These are phyloP conservation scores for Leptodactylus fallax DNA, from an alignment of 2,797 vertebrate species.

Conservation along the genomic window DNA sequence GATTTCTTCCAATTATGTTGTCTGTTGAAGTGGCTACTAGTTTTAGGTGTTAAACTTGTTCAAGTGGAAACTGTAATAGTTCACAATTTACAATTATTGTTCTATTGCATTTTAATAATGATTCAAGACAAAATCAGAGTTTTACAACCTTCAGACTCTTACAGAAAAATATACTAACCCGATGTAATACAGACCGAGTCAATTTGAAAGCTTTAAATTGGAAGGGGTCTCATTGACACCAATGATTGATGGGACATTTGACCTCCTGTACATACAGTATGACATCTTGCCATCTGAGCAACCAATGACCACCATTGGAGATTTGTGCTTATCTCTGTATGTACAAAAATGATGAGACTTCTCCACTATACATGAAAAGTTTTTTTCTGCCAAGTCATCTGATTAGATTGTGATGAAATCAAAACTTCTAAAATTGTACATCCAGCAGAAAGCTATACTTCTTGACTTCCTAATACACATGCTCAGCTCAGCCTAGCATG, in stretches of 20 bases:
- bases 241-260: neutral
- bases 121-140: neutral
- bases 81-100: neutral
- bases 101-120: neutral
- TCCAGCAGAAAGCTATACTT: no score
- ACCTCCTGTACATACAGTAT: neutral
- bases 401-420: no score
- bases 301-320: neutral
- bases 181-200: neutral
- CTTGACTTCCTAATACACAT: no score
- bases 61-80: neutral
- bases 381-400: no score
- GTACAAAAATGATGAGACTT: no score
- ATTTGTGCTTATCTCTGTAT: neutral
- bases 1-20: no score
- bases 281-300: neutral
- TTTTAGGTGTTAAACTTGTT: neutral
- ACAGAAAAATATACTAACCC: neutral
- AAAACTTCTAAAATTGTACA: no score
- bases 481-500: no score
- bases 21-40: neutral
- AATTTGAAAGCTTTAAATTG: neutral
- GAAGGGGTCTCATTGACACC: neutral
- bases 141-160: neutral
- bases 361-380: no score